A percentile compares a stretch with the other conserved stretches of the same genome.
Conservation (phyloP, 2,797 vertebrate species). For the Rhinella marina region DNA sequence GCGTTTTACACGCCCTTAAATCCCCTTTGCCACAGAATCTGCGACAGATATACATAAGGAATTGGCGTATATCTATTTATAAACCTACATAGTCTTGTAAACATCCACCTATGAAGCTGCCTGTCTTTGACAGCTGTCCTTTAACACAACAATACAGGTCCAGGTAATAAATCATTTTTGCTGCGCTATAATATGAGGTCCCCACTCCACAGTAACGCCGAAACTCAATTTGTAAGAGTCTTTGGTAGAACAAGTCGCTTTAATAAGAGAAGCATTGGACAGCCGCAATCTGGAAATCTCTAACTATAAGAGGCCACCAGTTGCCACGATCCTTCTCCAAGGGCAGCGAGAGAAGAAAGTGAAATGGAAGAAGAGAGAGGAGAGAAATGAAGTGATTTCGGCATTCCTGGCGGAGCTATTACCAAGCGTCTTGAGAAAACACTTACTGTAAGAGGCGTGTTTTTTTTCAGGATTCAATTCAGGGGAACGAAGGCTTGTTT, state of each 20-base stretch:
- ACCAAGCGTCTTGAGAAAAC: constrained; percentile 53
- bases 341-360: constrained; percentile 4
- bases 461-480: constrained; percentile 31
- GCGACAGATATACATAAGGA: too few species aligned
- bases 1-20: too few species aligned
- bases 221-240: background rate
- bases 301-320: background rate
- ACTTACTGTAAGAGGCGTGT: constrained; percentile 57
- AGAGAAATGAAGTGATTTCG: constrained; percentile 41
- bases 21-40: too few species aligned
- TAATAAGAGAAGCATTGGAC: constrained; percentile 10
- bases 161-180: background rate
- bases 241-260: background rate
- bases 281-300: background rate
- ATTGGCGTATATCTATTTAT: too few species aligned
- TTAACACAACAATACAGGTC: background rate
- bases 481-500: constrained; percentile 50
- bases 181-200: too few species aligned
- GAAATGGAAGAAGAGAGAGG: constrained; percentile 18
- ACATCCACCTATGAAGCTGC: background rate
- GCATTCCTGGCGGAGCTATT: constrained; percentile 45
- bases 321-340: background rate
- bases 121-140: background rate
- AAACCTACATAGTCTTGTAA: background rate
- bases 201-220: background rate